A percentile compares a stretch with the other conserved stretches of the same genome.
phyloP scores from a whole-genome alignment of 2,797 vertebrate species.

The Gymnothorax reevesii region DNA sequence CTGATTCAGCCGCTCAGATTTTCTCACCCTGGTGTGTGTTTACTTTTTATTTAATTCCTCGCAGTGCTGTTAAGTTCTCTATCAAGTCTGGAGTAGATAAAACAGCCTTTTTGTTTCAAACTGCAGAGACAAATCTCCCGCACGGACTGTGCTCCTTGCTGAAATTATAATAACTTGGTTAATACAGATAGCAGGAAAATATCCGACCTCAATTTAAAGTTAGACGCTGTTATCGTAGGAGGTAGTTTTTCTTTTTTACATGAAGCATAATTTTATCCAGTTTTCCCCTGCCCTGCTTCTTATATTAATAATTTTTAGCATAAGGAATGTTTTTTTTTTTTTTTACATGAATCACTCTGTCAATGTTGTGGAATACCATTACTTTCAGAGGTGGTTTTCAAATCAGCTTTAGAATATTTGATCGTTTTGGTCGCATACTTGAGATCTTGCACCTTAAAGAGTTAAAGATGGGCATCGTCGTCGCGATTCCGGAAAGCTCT shows the following conservation, averaged over 20 bases:
- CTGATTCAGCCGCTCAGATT: neutral
- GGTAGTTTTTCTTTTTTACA: neutral
- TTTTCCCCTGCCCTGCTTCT: neutral
- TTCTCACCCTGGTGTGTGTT: neutral
- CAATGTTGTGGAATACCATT: too few relatives aligned
- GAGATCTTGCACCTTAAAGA: too few relatives aligned
- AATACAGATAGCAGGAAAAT: neutral
- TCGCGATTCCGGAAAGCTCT: neutral
- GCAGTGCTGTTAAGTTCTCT: neutral
- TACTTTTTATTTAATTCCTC: neutral
- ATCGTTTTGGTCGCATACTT: too few relatives aligned
- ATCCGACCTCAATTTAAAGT: neutral
- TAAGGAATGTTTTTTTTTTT: too few relatives aligned
- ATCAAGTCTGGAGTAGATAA: conserved; percentile 13
- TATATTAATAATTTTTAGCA: too few relatives aligned
- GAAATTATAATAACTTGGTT: neutral
- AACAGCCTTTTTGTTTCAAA: neutral
- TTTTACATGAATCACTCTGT: too few relatives aligned
- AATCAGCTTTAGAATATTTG: too few relatives aligned
- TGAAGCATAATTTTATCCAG: neutral
- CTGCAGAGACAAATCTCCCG: neutral
- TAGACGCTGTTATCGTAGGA: neutral
- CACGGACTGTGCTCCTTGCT: neutral
- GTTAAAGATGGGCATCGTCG: neutral
- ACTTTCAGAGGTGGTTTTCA: too few relatives aligned